Base-by-base conservation (phyloP, 2,888 invertebrate species). In the Microctonus aethiopoides region DNA sequence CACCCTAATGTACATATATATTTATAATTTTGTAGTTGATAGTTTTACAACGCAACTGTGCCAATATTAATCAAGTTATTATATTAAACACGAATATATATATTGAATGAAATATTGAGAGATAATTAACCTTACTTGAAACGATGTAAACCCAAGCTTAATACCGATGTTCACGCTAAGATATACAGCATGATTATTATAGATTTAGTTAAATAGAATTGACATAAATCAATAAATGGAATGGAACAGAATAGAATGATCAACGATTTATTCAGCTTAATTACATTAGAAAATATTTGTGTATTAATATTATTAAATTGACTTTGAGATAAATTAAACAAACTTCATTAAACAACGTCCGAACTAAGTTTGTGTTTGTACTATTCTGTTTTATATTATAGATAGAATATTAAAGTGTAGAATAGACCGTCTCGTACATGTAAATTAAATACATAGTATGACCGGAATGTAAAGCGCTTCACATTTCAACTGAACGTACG, bases 41-140 rank as follows among this genome's bases (percentile, higher is more conserved):
- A 6, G 57, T 26, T 22, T 13, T 34, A 24, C 22, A n/a, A n/a
- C 51, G 36, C 34, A 13, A 22, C 22, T 52, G 10, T 29, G 34
- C 60, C 20, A 20, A 22, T 41, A 32, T 24, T 7, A 29, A 62
- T 46, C 46, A 20, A 26, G 16, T 20, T 65, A 65, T 56, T 39
- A 39, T 59, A 46, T 20, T 34, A 24, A 36, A 32, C 39, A 34
- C 51, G 36, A 57, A 62, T 68, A 46, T 34, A 46, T 34, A 29
- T 34, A 65, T n/a, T 32, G 36, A 32, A 56, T 32, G 36, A 32
- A 39, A 56, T 36, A 56, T 36, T 51, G 51, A 52, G 20, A 7
- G 34, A 41, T 34, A 59, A 64, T 69, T 62, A 68, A 46, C 57
- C 22, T 29, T 61, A 52, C 68, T 46, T 62, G 41, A 56, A 20